A percentile compares a stretch with the other conserved stretches of the same genome.
These are phyloP conservation scores for Brachionus rubens DNA, from an alignment of 1,140 invertebrate genomes.

Conservation along the genomic window DNA sequence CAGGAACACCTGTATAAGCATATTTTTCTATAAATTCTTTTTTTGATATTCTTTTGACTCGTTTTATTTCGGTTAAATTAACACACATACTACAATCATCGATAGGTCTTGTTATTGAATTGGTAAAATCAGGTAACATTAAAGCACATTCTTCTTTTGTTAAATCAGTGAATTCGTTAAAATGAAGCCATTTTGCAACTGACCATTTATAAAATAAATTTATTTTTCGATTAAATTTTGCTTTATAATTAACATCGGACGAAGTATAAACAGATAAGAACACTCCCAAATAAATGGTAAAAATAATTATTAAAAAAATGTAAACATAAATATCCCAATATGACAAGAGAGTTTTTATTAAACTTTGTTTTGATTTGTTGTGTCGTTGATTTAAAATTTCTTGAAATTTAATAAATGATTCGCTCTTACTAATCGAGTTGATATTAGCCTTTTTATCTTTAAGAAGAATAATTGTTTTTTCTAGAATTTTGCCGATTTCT, in stretches of 20 bases:
- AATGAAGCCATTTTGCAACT: conserved; percentile 29
- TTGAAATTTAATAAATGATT: background rate
- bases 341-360: background rate
- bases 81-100: conserved; percentile 73
- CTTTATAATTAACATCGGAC: background rate
- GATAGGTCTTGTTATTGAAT: conserved; percentile 69
- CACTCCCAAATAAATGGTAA: background rate
- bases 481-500: background rate
- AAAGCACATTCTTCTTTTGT: conserved; percentile 56
- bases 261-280: background rate
- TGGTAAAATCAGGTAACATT: conserved; percentile 63
- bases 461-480: background rate
- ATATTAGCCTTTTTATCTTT: background rate
- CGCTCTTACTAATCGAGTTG: background rate
- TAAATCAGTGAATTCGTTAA: conserved; percentile 25
- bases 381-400: background rate
- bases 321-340: conserved; percentile 18
- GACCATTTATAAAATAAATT: background rate
- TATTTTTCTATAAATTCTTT: conserved; percentile 68
- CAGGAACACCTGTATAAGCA: conserved; percentile 72
- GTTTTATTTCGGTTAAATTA: conserved; percentile 64
- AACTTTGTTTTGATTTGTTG: background rate
- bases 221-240: conserved; percentile 12
- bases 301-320: conserved; percentile 1
- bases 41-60: conserved; percentile 67